Conservation (phyloP, 2,797 vertebrate species). For the Sarcophilus harrisii region DNA sequence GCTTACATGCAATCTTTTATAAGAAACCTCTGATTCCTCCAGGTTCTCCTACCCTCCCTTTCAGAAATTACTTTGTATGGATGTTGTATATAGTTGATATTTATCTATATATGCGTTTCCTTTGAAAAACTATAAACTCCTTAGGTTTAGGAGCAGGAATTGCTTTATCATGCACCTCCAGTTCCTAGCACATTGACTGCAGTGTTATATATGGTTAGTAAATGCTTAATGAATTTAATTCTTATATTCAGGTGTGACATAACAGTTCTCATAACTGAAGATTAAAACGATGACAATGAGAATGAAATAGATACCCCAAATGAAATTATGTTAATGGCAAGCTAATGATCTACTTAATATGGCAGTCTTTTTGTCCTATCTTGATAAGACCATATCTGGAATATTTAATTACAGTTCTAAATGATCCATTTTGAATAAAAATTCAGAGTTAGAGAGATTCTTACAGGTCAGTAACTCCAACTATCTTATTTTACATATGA, state of each 20-base stretch:
- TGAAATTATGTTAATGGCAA: not conserved
- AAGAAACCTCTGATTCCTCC: not conserved
- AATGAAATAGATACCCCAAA: not conserved
- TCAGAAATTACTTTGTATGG: not conserved
- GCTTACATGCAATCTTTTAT: not conserved
- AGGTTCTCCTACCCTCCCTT: not conserved
- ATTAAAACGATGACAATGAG: not conserved
- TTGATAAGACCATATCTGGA: not conserved
- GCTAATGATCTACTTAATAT: not conserved
- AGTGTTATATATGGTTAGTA: not conserved
- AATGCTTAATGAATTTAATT: not conserved
- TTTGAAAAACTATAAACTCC: not conserved
- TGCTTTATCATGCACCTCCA: not conserved
- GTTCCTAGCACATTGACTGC: not conserved
- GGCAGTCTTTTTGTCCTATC: not conserved
- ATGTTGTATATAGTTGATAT: not conserved
- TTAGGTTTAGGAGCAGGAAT: not conserved
- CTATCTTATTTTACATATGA: not conserved
- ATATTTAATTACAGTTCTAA: not conserved
- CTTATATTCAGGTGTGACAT: not conserved
- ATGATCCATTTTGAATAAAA: not conserved
- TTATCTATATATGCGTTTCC: not conserved
- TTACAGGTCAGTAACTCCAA: not conserved
- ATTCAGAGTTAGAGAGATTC: not conserved
- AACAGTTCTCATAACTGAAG: not conserved